Evolutionary conservation across 2,888 invertebrate genomes (phyloP).

Genomic region (Subacronicta megacephala): DNA sequence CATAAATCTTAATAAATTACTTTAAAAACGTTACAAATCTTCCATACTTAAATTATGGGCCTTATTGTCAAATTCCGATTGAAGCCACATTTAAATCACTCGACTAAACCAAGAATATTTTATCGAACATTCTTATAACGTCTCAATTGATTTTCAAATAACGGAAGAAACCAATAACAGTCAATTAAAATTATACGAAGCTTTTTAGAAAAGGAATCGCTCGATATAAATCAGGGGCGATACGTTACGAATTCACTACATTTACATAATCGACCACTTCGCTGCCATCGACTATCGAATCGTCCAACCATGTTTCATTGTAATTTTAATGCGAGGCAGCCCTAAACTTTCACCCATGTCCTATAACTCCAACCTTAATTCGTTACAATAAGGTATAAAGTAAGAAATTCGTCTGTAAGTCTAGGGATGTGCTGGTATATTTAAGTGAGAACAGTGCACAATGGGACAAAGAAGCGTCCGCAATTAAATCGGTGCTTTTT

Average conservation of each 20-base stretch:
- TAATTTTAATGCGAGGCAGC: constrained; percentile 64
- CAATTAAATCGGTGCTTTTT: constrained; percentile 67
- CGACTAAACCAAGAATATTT: constrained; percentile 37
- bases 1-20: constrained; percentile 46
- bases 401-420: constrained; percentile 7
- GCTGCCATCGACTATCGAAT: constrained; percentile 58
- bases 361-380: constrained; percentile 16
- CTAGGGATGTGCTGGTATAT: constrained; percentile 54
- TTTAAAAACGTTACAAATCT: constrained; percentile 37
- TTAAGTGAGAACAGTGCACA: constrained; percentile 64
- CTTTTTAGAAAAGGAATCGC: constrained; percentile 57
- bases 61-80: constrained; percentile 39
- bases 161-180: constrained; percentile 54
- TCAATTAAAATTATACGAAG: constrained; percentile 55
- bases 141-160: constrained; percentile 57
- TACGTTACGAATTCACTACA: constrained; percentile 62
- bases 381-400: constrained; percentile 19
- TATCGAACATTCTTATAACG: constrained; percentile 47
- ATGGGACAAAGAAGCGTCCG: constrained; percentile 65
- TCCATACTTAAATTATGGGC: constrained; percentile 30
- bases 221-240: constrained; percentile 56
- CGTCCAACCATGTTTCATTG: constrained; percentile 67
- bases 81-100: constrained; percentile 46
- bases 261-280: constrained; percentile 66
- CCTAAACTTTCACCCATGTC: constrained; percentile 5